phyloP scores from a whole-genome alignment of 2,113 vertebrate genomes.

The Calidris pugnax region DNA sequence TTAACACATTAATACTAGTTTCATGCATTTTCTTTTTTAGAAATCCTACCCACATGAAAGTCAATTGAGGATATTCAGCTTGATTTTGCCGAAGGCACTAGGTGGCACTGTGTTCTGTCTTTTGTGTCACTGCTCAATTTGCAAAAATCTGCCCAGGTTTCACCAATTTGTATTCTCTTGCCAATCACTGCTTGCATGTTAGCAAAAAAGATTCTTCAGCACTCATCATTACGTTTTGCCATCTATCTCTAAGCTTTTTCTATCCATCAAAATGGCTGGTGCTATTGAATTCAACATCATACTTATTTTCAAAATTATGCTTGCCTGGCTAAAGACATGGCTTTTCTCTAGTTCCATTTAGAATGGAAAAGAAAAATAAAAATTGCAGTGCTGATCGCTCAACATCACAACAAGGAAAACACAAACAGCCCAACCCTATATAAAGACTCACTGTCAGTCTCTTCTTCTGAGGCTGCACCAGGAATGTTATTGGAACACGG shows the following conservation, averaged over 20 bases:
- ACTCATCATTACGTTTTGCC: neutral
- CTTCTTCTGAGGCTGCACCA: neutral
- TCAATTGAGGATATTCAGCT: accelerated
- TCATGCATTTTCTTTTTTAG: neutral
- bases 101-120: slow-evolving; percentile 45
- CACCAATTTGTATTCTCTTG: neutral
- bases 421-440: neutral
- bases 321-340: neutral
- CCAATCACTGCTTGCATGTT: neutral
- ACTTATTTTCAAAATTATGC: neutral
- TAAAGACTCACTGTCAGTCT: neutral
- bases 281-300: neutral
- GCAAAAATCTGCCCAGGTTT: neutral
- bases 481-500: neutral
- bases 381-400: neutral
- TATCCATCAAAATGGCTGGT: neutral
- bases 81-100: slow-evolving; percentile 11
- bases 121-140: neutral
- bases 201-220: neutral
- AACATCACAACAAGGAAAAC: neutral
- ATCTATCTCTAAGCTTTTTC: neutral
- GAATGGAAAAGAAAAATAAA: neutral
- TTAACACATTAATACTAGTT: neutral
- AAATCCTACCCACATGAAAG: neutral
- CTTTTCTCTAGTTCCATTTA: neutral